A percentile compares a stretch with the other conserved stretches of the same genome.
Conservation (phyloP, 1,140 invertebrate genomes). For the Leguminivora glycinivorella region DNA sequence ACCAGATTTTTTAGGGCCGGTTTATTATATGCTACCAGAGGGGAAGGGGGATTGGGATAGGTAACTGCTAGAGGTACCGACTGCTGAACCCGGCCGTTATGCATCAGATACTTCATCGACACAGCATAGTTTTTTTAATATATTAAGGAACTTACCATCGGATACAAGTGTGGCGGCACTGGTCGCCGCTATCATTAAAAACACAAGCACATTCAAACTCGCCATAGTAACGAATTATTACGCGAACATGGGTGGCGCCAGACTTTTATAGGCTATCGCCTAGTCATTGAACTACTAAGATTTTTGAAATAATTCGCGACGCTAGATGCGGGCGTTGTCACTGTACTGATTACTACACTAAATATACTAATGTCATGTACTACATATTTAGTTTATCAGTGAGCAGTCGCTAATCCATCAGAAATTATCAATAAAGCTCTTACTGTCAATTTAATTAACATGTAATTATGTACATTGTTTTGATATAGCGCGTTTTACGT, state of each 20-base stretch:
- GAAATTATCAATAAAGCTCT: not conserved
- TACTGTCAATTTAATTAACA: not conserved
- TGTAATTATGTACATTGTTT: not conserved
- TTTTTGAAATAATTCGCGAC: not conserved
- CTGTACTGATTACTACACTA: constrained; percentile 17
- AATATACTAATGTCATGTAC: not conserved
- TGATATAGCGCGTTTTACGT: not conserved
- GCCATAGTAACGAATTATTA: not conserved
- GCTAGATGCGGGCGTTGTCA: constrained; percentile 11
- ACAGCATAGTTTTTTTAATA: not conserved
- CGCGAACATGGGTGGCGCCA: not conserved
- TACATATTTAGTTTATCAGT: constrained; percentile 10
- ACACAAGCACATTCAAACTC: constrained; percentile 6
- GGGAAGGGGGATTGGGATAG: too few species aligned
- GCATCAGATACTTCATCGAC: too few species aligned
- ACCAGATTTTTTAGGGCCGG: too few species aligned
- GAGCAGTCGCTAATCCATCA: not conserved
- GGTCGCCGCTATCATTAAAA: constrained; percentile 7
- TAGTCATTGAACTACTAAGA: constrained; percentile 16
- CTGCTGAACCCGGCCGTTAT: too few species aligned
- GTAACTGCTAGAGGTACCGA: too few species aligned
- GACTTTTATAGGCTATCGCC: constrained; percentile 14
- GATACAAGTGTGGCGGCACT: not conserved
- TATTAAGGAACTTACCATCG: not conserved
- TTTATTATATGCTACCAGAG: too few species aligned